Evolutionary conservation across 2,113 vertebrate genomes (phyloP).

Genomic region (Menura novaehollandiae): DNA sequence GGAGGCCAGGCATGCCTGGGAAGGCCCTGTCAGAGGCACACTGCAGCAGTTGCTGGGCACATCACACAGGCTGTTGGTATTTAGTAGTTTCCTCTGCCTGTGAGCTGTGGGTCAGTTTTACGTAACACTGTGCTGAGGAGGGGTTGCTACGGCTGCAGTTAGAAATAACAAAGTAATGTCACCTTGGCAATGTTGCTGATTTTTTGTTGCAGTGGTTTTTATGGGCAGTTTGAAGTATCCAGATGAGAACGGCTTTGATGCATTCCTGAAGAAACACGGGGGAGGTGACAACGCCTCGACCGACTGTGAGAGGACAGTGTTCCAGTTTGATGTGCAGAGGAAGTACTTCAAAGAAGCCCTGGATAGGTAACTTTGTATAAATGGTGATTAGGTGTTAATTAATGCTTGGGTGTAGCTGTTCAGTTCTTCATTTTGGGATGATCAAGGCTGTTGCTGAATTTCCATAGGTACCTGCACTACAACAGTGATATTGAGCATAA

Average conservation of each 20-base stretch:
- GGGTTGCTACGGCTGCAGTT: neutral
- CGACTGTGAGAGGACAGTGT: conserved; percentile 93
- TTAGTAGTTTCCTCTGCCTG: neutral
- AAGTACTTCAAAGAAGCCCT: conserved; percentile 91
- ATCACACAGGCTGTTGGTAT: neutral
- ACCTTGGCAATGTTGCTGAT: neutral
- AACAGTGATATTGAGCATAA: neutral
- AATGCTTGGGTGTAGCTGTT: neutral
- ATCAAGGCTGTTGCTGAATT: neutral
- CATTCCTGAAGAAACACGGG: conserved; percentile 93
- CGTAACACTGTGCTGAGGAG: neutral
- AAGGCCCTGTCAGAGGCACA: neutral
- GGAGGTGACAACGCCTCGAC: conserved; percentile 95
- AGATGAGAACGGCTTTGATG: conserved; percentile 93
- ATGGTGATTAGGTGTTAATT: neutral
- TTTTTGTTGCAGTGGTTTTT: conserved; percentile 87
- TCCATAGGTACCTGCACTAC: neutral
- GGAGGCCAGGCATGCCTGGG: neutral
- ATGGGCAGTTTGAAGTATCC: conserved; percentile 98
- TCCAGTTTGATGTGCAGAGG: conserved; percentile 94
- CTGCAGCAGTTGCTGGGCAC: neutral
- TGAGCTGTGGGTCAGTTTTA: neutral
- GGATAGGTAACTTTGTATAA: conserved; percentile 80
- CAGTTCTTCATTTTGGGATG: neutral
- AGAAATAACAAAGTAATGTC: neutral